Conservation (phyloP, 2,113 vertebrate genomes). For the Butorides virescens region DNA sequence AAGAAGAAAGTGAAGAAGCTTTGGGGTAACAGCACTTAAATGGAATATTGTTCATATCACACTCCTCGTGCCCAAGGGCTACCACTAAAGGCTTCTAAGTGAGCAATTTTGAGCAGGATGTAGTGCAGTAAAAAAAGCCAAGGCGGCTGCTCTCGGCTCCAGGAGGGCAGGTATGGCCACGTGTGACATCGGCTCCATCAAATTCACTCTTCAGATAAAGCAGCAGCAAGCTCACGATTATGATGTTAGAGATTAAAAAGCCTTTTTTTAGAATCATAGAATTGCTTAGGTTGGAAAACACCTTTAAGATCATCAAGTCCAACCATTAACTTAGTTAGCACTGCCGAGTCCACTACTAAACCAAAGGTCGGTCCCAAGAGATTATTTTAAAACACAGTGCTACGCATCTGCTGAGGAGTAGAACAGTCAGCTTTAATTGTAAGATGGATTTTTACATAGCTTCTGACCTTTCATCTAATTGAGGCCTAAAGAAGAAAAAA, state of each 20-base stretch:
- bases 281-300: no score
- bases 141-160: not conserved
- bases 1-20: not conserved
- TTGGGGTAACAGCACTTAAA: not conserved
- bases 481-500: conserved; percentile 55
- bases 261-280: conserved; percentile 15
- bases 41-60: not conserved
- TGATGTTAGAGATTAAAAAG: conserved; percentile 51
- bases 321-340: no score
- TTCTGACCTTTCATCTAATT: conserved; percentile 71
- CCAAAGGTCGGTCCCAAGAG: conserved; percentile 23
- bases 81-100: not conserved
- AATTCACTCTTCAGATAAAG: not conserved
- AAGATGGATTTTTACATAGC: conserved; percentile 63
- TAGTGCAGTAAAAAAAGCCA: conserved; percentile 15
- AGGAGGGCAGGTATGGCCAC: not conserved
- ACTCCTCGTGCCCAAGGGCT: not conserved
- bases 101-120: not conserved
- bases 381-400: conserved; percentile 66
- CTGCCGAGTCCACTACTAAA: no score
- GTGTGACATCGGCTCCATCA: conserved; percentile 16
- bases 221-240: conserved; percentile 52
- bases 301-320: no score
- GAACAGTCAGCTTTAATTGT: conserved; percentile 66
- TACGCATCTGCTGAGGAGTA: conserved; percentile 28